Evolutionary conservation across 1,140 invertebrate genomes (phyloP).

Genomic region (Berghia stephanieae): DNA sequence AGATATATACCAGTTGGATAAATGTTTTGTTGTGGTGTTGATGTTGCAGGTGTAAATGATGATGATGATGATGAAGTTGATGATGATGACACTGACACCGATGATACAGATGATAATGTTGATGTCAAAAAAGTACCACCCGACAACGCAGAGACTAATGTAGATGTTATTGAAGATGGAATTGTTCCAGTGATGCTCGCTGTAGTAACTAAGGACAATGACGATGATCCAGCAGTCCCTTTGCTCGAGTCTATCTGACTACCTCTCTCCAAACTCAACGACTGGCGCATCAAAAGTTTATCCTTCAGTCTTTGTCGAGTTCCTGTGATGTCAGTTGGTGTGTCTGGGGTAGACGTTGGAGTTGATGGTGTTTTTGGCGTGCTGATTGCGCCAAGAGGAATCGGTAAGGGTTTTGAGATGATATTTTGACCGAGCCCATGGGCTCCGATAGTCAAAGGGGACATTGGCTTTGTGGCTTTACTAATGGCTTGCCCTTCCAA

Average conservation of each 20-base stretch:
- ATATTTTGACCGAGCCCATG: slow-evolving; percentile 5
- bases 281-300: slow-evolving; percentile 59
- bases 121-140: no score
- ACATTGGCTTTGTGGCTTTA: not conserved
- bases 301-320: slow-evolving; percentile 47
- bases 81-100: no score
- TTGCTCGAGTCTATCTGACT: no score
- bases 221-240: not conserved
- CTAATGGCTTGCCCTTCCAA: no score
- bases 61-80: not conserved
- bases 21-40: not conserved
- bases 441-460: not conserved
- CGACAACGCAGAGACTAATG: no score
- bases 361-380: slow-evolving; percentile 30
- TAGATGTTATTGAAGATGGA: no score
- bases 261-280: slow-evolving; percentile 54
- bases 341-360: slow-evolving; percentile 36
- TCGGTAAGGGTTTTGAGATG: not conserved
- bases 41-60: not conserved
- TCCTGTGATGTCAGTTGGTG: slow-evolving; percentile 35
- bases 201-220: not conserved
- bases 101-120: no score
- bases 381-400: slow-evolving; percentile 10
- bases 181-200: no score
- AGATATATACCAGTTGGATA: not conserved